Conservation (phyloP, 2,113 vertebrate species). For the Pterocles burchelli region DNA sequence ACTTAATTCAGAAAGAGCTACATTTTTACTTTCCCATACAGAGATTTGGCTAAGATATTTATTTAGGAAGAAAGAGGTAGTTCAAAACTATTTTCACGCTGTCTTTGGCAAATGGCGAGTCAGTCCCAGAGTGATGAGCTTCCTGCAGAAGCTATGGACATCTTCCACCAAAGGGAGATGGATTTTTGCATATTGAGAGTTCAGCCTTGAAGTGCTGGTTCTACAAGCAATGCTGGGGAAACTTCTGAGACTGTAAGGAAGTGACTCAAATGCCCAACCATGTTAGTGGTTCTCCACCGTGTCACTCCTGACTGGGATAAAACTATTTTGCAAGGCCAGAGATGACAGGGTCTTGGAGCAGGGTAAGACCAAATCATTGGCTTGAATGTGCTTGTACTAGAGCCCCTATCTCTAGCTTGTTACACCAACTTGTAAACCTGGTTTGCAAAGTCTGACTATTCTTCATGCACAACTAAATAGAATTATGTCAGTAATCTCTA, state of each 20-base stretch:
- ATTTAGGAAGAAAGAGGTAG: neutral
- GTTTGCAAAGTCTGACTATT: neutral
- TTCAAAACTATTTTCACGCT: neutral
- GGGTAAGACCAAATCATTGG: neutral
- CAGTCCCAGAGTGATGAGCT: neutral
- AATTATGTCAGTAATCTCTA: neutral
- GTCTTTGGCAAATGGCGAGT: neutral
- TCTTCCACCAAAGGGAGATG: neutral
- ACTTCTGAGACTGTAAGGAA: neutral
- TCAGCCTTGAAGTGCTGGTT: neutral
- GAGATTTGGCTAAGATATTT: neutral
- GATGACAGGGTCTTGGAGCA: neutral
- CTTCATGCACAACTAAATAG: neutral
- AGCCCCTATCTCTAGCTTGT: neutral
- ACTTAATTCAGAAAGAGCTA: neutral
- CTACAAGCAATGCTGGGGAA: neutral
- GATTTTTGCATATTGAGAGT: neutral
- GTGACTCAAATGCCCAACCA: neutral
- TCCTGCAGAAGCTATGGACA: neutral
- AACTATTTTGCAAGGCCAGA: neutral
- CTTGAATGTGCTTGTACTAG: neutral
- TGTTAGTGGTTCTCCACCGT: neutral
- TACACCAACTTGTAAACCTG: neutral
- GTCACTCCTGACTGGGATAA: neutral
- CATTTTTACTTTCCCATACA: neutral